Conservation (phyloP, 2,113 vertebrate genomes). For the Sinocyclocheilus rhinocerous region DNA sequence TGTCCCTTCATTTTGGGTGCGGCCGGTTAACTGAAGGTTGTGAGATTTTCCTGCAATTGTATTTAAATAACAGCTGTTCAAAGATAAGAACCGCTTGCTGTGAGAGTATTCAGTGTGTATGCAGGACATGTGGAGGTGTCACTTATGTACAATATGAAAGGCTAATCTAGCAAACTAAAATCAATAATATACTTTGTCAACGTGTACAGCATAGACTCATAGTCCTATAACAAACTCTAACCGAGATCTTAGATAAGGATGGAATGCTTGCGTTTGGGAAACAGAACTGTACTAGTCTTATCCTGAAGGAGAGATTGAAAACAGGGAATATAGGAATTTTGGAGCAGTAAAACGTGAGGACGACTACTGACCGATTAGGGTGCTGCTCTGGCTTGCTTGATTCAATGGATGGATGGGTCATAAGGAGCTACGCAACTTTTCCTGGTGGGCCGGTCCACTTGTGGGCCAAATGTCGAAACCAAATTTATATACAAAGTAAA, state of each 20-base stretch:
- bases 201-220: background rate
- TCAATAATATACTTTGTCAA: slow-evolving; percentile 12
- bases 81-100: background rate
- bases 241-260: background rate
- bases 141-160: background rate
- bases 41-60: background rate
- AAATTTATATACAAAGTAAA: background rate
- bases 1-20: background rate
- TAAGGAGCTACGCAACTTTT: background rate
- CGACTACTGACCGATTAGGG: background rate
- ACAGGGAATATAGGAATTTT: background rate
- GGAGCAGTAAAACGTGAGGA: background rate
- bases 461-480: background rate
- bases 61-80: background rate
- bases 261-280: slow-evolving; percentile 9
- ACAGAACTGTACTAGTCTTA: background rate
- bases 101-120: background rate
- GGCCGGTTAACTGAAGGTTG: background rate
- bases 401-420: background rate
- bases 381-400: background rate
- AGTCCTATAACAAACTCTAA: background rate
- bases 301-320: background rate
- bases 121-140: background rate
- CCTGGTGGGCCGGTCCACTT: background rate
- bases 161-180: background rate